These are phyloP conservation scores for Thryonomys swinderianus DNA, from an alignment of 2,113 vertebrate genomes.

Conservation along the genomic window DNA sequence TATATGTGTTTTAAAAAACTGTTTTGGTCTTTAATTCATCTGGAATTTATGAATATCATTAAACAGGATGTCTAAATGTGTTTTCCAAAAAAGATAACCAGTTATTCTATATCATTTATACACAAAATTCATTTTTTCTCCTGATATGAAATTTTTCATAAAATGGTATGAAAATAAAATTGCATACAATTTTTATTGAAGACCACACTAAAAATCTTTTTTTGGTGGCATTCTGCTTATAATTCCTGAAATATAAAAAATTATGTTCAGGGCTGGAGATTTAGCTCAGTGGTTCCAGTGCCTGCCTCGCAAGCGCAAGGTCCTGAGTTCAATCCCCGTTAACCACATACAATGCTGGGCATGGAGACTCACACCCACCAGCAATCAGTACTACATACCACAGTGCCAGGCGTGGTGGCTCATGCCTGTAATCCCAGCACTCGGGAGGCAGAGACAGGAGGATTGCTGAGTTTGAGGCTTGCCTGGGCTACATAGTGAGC, in stretches of 20 bases:
- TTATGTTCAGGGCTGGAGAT: too few relatives aligned
- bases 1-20: constrained; percentile 5
- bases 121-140: constrained; percentile 8
- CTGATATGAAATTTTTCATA: constrained; percentile 17
- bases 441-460: too few relatives aligned
- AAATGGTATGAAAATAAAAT: neutral
- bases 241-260: constrained; percentile 36
- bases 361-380: too few relatives aligned
- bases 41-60: constrained; percentile 33
- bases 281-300: too few relatives aligned
- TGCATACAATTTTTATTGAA: constrained; percentile 13
- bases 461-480: too few relatives aligned
- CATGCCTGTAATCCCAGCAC: too few relatives aligned
- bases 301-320: too few relatives aligned
- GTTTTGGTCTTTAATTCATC: neutral
- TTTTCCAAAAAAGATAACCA: constrained; percentile 44
- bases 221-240: constrained; percentile 9
- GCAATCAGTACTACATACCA: too few relatives aligned
- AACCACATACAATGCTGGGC: too few relatives aligned
- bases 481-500: too few relatives aligned
- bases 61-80: constrained; percentile 43
- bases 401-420: too few relatives aligned
- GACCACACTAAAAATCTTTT: neutral
- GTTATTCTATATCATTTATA: constrained; percentile 39
- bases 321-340: too few relatives aligned